Base-by-base conservation (phyloP, 2,888 invertebrate species). In the Amphipyra berbera region DNA sequence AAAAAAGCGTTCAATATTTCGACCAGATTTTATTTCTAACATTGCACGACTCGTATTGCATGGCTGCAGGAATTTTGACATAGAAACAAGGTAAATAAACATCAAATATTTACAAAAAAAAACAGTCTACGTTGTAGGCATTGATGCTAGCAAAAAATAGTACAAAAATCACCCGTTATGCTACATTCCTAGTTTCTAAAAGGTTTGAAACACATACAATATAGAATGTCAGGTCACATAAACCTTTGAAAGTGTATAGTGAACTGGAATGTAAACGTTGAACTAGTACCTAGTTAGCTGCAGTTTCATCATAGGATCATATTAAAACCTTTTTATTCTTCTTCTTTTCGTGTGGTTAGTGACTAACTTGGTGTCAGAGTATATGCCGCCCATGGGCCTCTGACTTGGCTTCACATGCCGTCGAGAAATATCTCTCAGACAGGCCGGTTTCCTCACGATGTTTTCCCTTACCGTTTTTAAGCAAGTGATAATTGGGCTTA, bases 221-320 rank as follows among this genome's bases (percentile, higher is more conserved):
- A 77, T 60, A 68, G 65, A 77, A 71, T 7, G 64, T 57, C 63
- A 56, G 42, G 55, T 44, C 45, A 27, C 50, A 70, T 67, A 61
- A 48, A 73, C 49, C 57, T 47, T 21, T 40, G 27, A 37, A 61
- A 47, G 37, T 52, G 45, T 48, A 46, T 33, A 37, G 44, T 58
- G 33, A 14, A 68, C 33, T 45, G 35, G 46, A 21, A 45, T 58
- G 40, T 46, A 27, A 38, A 35, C 38, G 14, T 35, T 42, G 41
- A 47, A 61, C 13, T 59, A 21, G 30, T 53, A n/a, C n/a, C n/a
- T n/a, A 55, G 47, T 50, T 56, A 45, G 46, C n/a, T 50, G 46
- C 59, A 63, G 21, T 62, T 63, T 50, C 10, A 3, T 3, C 21
- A 1, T 1, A 21, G 21, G 21, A 21, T 21, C 21, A 21, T 21